A percentile compares a stretch with the other conserved stretches of the same genome.
Conservation (phyloP, 2,113 vertebrate species). For the Thomomys bottae region DNA sequence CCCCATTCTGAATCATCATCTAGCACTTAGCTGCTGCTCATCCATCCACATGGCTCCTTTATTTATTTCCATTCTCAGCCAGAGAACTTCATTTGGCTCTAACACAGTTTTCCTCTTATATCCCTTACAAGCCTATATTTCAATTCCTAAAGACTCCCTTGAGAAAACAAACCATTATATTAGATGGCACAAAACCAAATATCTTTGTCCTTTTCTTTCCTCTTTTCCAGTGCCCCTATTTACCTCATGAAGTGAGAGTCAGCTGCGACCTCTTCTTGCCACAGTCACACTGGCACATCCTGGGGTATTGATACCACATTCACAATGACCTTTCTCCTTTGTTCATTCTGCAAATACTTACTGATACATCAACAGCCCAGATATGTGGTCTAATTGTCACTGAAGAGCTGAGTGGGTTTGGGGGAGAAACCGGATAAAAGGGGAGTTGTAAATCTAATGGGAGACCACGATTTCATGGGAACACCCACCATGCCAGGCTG, state of each 20-base stretch:
- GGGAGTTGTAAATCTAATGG: constrained; percentile 29
- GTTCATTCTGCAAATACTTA: constrained; percentile 40
- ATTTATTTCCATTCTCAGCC: constrained; percentile 47
- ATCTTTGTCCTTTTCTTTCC: neutral
- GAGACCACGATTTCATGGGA: neutral
- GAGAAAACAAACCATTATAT: neutral
- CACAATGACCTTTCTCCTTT: neutral
- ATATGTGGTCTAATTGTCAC: neutral
- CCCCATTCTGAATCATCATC: constrained; percentile 48
- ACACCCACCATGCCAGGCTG: neutral
- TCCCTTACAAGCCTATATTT: neutral
- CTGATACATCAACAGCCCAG: constrained; percentile 18
- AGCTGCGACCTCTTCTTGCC: neutral
- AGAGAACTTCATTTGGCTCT: neutral
- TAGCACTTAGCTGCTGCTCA: neutral
- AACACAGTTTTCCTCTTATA: neutral
- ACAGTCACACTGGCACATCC: neutral
- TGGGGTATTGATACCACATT: neutral
- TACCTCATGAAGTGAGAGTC: neutral
- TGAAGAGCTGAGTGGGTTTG: constrained; percentile 22
- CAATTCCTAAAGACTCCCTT: constrained; percentile 23
- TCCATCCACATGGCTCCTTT: constrained; percentile 12
- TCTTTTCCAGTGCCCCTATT: neutral
- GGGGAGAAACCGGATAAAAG: constrained; percentile 32
- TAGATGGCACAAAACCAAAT: constrained; percentile 39